These are phyloP conservation scores for Malurus leucopterus DNA, from an alignment of 2,797 vertebrate species.

Conservation along the genomic window DNA sequence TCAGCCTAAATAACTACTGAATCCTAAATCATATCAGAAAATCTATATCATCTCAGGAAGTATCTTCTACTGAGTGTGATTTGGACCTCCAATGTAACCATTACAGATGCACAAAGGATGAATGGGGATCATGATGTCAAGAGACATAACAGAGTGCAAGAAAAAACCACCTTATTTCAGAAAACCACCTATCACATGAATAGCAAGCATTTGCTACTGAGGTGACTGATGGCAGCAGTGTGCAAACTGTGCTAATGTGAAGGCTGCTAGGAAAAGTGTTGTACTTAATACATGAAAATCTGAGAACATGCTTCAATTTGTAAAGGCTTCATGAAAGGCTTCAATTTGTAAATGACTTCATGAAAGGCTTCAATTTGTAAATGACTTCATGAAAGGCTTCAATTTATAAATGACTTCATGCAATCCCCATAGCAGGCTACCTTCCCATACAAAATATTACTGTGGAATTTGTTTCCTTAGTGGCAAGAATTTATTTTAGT, in stretches of 20 bases:
- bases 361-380: background rate
- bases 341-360: background rate
- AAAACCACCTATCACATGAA: background rate
- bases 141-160: background rate
- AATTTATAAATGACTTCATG: background rate
- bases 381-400: background rate
- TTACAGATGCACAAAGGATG: background rate
- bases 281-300: background rate
- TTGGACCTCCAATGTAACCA: background rate
- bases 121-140: background rate
- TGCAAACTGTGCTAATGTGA: rapidly evolving
- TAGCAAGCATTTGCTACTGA: background rate
- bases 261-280: background rate
- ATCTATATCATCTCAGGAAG: background rate
- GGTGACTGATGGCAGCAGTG: background rate
- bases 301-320: background rate
- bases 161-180: background rate
- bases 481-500: background rate
- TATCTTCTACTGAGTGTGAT: background rate
- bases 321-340: background rate
- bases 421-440: background rate
- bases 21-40: background rate
- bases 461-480: background rate
- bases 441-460: rapidly evolving
- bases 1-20: background rate